Evolutionary conservation across 2,113 vertebrate genomes (phyloP).

Genomic region (Smithornis capensis): DNA sequence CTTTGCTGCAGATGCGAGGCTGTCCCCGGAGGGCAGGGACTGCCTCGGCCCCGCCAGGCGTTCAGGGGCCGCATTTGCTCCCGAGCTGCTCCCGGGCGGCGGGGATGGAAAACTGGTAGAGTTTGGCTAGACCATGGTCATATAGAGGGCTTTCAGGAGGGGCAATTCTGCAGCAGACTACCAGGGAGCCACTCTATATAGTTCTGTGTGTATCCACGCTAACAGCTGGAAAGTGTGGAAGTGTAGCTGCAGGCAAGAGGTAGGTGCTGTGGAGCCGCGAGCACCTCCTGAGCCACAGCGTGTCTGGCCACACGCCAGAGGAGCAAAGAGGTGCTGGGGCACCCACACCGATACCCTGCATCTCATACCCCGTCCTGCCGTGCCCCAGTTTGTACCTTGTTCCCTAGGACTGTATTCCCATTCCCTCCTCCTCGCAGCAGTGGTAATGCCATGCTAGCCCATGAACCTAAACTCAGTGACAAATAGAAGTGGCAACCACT

Average conservation of each 20-base stretch:
- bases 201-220: no score
- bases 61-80: not conserved
- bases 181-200: not conserved
- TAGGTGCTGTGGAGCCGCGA: not conserved
- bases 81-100: not conserved
- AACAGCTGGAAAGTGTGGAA: not conserved
- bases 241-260: not conserved
- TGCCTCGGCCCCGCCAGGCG: not conserved
- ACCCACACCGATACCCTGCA: not conserved
- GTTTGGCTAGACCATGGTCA: not conserved
- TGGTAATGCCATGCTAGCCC: fast-evolving
- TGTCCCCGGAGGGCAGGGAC: not conserved
- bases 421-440: not conserved
- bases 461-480: not conserved
- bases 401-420: not conserved
- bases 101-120: not conserved
- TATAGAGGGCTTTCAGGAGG: not conserved
- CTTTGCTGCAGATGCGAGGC: not conserved
- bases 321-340: not conserved
- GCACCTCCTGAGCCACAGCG: not conserved
- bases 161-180: fast-evolving
- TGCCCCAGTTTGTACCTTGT: not conserved
- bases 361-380: not conserved
- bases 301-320: fast-evolving
- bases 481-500: not conserved